Evolutionary conservation across 64 coral and sea anemone species (phyloP).

Genomic region (Actinia equina): DNA sequence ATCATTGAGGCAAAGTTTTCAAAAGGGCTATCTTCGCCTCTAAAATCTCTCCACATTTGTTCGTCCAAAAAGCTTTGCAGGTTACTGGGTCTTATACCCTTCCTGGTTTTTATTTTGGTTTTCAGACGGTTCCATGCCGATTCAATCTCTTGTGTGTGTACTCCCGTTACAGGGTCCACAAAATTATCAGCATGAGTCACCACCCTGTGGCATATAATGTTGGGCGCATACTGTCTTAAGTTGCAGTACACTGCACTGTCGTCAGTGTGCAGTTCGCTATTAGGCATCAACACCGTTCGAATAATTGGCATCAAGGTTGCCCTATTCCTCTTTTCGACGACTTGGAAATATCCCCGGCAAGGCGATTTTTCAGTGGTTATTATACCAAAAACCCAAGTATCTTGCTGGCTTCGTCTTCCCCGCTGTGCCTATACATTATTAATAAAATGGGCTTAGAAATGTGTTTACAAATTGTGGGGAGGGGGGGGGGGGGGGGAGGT

Average conservation of each 20-base stretch:
- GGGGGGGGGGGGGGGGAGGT: too few species aligned
- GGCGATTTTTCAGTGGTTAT: too few species aligned
- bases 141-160: constrained; percentile 29
- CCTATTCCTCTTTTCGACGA: too few species aligned
- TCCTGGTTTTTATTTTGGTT: background rate
- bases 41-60: constrained; percentile 34
- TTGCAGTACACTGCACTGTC: constrained; percentile 33
- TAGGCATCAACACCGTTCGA: too few species aligned
- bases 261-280: constrained; percentile 21
- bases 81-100: background rate
- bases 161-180: constrained; percentile 31
- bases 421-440: too few species aligned
- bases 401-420: too few species aligned
- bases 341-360: too few species aligned
- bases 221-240: background rate
- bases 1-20: too few species aligned
- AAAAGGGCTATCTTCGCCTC: background rate
- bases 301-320: too few species aligned
- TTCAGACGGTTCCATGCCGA: constrained; percentile 30
- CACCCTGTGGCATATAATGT: constrained; percentile 8
- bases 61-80: constrained; percentile 21
- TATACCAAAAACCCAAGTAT: too few species aligned
- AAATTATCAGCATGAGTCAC: constrained; percentile 31
- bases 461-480: too few species aligned
- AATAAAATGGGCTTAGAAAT: too few species aligned